These are phyloP conservation scores for Spea multiplicata DNA, from an alignment of 2,113 vertebrate genomes.

Conservation along the genomic window DNA sequence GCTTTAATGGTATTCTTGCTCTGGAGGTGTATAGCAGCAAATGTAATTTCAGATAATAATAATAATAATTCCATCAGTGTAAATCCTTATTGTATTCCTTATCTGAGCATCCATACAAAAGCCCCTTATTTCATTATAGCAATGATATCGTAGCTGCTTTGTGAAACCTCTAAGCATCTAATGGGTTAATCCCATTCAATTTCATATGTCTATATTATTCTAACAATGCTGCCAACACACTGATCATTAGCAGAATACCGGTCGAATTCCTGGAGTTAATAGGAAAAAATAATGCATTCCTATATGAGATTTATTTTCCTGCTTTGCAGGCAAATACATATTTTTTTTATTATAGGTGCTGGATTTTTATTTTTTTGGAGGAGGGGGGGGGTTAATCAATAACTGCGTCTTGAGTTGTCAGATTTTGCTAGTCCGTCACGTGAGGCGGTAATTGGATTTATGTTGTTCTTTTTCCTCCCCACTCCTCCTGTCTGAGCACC, in stretches of 20 bases:
- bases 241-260: too few species aligned
- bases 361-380: too few species aligned
- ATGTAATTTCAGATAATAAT: not conserved
- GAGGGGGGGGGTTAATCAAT: not conserved
- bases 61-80: not conserved
- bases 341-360: too few species aligned
- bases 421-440: constrained; percentile 11
- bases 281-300: too few species aligned
- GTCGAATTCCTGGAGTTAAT: too few species aligned
- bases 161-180: not conserved
- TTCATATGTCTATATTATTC: too few species aligned
- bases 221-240: too few species aligned
- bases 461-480: constrained; percentile 5
- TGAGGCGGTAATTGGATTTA: constrained; percentile 36
- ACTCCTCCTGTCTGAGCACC: constrained; percentile 15
- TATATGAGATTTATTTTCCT: too few species aligned
- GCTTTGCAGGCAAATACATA: too few species aligned
- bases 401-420: constrained; percentile 18
- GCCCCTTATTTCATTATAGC: constrained; percentile 2
- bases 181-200: not conserved
- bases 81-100: not conserved
- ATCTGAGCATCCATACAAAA: not conserved
- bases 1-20: not conserved
- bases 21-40: not conserved
- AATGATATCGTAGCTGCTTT: not conserved